These are phyloP conservation scores for Mesorhabditis spiculigera DNA, from an alignment of 2,888 invertebrate genomes.

Conservation along the genomic window DNA sequence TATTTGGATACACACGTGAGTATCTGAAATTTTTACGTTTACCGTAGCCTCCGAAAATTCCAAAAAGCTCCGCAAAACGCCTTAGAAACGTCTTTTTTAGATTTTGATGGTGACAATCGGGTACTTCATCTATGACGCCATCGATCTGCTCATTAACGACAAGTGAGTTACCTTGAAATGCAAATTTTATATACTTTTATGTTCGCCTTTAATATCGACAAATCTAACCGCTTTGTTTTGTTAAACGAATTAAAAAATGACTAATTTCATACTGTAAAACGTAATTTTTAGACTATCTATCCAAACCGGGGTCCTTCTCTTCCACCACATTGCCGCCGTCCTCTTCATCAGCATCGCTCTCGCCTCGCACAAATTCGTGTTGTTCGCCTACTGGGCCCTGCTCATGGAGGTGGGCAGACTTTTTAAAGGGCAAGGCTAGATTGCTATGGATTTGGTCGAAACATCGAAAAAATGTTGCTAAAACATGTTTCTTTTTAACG, in stretches of 20 bases:
- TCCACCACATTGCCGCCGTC: slow-evolving; percentile 34
- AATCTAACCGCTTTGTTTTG: background rate
- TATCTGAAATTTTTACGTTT: too few species aligned
- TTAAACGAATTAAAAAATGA: background rate
- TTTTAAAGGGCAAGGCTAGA: background rate
- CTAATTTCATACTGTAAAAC: background rate
- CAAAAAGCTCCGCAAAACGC: background rate
- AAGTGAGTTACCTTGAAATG: slow-evolving; percentile 22
- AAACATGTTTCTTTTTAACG: too few species aligned
- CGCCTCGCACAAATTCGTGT: slow-evolving; percentile 32
- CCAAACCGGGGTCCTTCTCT: slow-evolving; percentile 32
- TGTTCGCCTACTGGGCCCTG: slow-evolving; percentile 39
- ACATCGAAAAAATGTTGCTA: too few species aligned
- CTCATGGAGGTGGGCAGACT: slow-evolving; percentile 26
- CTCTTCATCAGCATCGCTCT: slow-evolving; percentile 30
- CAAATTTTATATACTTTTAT: too few species aligned
- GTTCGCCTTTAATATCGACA: too few species aligned
- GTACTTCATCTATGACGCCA: slow-evolving; percentile 37
- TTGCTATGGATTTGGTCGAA: background rate
- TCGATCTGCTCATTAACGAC: slow-evolving; percentile 34
- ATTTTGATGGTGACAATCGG: slow-evolving; percentile 33
- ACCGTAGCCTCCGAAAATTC: too few species aligned
- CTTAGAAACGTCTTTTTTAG: background rate
- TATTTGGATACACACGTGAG: slow-evolving; percentile 19
- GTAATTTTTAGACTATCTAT: slow-evolving; percentile 29